Base-by-base conservation (phyloP, 2,888 invertebrate genomes). In the Pyrgus malvae region DNA sequence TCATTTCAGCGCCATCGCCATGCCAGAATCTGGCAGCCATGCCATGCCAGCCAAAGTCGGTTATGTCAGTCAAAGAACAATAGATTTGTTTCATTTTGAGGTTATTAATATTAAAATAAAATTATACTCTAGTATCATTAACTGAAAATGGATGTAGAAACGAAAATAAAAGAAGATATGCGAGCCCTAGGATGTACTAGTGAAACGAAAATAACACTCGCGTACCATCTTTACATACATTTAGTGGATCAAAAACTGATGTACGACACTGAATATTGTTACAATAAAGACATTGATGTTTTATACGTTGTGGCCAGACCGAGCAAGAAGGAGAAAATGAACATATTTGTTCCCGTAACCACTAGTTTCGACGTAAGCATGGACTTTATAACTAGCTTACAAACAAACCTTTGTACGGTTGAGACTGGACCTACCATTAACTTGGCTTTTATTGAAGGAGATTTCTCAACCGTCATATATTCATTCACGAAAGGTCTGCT, bases 231-330 rank as follows among this genome's bases (percentile, higher is more conserved):
- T 8, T 91, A 89, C 63, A 73, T 89, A 8, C 74, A 89, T 62
- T 74, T 91, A 51, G 78, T 89, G 0, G 91, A 91, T 59, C 80
- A 85, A 42, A 87, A 87, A 67, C 68, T 83, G 1, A 90, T 90
- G 90, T 85, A 89, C 61, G 90, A 91, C 53, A 85, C 86, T 0
- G 87, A 89, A 66, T 90, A 90, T 59, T 85, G 82, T 37, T 91
- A 80, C 59, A 88, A 90, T 56, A 83, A 74, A 53, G 88, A 90
- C 40, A 75, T 90, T 37, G 81, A 87, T 45, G 80, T 80, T 0
- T 64, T 90, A 1, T 91, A 90, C 58, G 74, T 91, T 2, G 83
- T 88, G 1, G 91, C 89, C 0, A 73, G 83, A 38, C 80, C 85
- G 0, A 76, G 72, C 41, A 86, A 80, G 60, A 73, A 76, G 16